Evolutionary conservation across 35 echinoderm and acorn worm genomes (phyloP).

Genomic region (Lytechinus pictus): DNA sequence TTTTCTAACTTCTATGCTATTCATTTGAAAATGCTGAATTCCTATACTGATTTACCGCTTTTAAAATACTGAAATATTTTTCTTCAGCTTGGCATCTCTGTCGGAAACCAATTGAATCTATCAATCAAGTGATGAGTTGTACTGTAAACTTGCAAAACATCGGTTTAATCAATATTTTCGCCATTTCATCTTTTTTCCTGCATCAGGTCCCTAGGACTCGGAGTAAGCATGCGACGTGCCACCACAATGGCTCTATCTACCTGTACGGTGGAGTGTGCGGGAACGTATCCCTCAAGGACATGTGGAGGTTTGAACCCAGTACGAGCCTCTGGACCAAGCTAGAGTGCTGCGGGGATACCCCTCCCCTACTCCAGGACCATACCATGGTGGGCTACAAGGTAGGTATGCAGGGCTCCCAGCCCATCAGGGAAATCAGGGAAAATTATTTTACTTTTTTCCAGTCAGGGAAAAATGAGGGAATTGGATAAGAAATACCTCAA

Average conservation of each 20-base stretch:
- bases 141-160: no score
- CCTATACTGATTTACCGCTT: no score
- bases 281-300: constrained; percentile 62
- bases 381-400: constrained; percentile 72
- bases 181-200: background rate
- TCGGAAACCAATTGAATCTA: no score
- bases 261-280: constrained; percentile 72
- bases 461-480: no score
- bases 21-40: no score
- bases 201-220: background rate
- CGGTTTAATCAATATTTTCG: background rate
- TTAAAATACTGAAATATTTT: no score
- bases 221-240: constrained; percentile 66
- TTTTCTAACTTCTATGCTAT: no score
- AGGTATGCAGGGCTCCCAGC: background rate
- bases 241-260: constrained; percentile 46
- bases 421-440: no score
- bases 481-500: no score
- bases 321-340: constrained; percentile 68
- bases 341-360: constrained; percentile 67
- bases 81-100: no score
- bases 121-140: no score
- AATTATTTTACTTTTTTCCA: no score
- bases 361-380: constrained; percentile 73
- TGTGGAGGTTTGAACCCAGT: constrained; percentile 67